A percentile compares a stretch with the other conserved stretches of the same genome.
phyloP scores from a whole-genome alignment of 2,888 invertebrate species.

The Hirtodrosophila confusa region DNA sequence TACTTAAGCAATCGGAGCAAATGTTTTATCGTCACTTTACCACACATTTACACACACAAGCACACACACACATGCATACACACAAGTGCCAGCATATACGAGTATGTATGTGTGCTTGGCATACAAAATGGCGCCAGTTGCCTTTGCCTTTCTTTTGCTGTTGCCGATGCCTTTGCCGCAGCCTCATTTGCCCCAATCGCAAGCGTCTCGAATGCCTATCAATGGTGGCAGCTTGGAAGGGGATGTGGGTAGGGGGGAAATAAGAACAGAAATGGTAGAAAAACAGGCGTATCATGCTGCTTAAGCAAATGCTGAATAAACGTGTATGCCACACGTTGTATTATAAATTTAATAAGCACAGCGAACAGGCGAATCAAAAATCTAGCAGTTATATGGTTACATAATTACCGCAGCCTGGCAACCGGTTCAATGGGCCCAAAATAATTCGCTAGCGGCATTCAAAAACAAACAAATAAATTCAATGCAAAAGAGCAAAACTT shows the following conservation, averaged over 20 bases:
- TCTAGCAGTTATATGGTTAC: constrained; percentile 59
- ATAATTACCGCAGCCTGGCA: constrained; percentile 60
- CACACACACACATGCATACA: background rate
- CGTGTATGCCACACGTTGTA: constrained; percentile 10
- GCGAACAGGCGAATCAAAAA: constrained; percentile 52
- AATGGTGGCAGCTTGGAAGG: constrained; percentile 39
- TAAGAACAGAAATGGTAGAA: background rate
- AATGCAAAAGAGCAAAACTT: constrained; percentile 66
- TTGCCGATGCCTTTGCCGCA: constrained; percentile 23
- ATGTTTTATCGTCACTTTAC: constrained; percentile 75
- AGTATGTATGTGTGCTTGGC: constrained; percentile 45
- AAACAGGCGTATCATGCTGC: constrained; percentile 24
- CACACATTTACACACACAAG: constrained; percentile 48
- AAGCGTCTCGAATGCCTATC: constrained; percentile 66
- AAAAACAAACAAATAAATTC: constrained; percentile 75
- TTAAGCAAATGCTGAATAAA: constrained; percentile 36
- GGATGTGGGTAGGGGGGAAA: background rate
- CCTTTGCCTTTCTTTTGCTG: constrained; percentile 35
- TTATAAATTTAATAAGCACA: constrained; percentile 61
- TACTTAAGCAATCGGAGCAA: constrained; percentile 75
- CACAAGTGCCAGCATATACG: background rate
- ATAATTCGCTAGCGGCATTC: constrained; percentile 47
- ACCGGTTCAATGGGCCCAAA: constrained; percentile 56
- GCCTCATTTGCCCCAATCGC: constrained; percentile 45
- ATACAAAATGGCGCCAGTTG: constrained; percentile 74